A percentile compares a stretch with the other conserved stretches of the same genome.
These are phyloP conservation scores for Cirrhinus molitorella DNA, from an alignment of 2,797 vertebrate genomes.

Conservation along the genomic window DNA sequence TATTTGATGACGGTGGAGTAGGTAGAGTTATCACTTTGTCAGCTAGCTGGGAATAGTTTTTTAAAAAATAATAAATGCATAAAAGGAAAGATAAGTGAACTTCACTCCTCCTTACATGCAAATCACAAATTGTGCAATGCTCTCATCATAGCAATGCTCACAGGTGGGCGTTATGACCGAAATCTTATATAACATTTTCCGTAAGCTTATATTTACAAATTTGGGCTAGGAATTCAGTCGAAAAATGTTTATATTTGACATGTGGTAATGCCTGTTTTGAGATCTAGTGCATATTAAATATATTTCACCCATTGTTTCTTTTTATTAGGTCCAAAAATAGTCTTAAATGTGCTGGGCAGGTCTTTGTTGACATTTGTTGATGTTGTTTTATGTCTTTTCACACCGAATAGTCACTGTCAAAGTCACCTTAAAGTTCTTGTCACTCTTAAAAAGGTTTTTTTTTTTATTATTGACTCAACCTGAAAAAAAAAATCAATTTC, in stretches of 20 bases:
- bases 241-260: not conserved
- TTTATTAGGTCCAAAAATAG: not conserved
- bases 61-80: not conserved
- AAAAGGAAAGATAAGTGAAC: constrained; percentile 1
- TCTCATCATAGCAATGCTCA: not conserved
- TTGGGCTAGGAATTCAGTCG: not conserved
- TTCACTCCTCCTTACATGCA: constrained; percentile 2
- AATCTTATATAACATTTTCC: not conserved
- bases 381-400: not conserved
- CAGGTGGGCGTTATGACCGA: not conserved
- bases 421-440: not conserved
- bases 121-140: constrained; percentile 1
- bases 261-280: not conserved
- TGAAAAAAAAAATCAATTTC: too few species aligned
- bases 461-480: too few species aligned
- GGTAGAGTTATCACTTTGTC: constrained; percentile 38
- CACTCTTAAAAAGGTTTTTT: not conserved
- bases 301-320: not conserved
- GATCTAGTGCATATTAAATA: not conserved
- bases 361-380: not conserved
- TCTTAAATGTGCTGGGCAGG: not conserved
- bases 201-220: not conserved
- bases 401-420: not conserved
- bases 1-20: constrained; percentile 30
- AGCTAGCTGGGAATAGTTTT: not conserved